A percentile compares a stretch with the other conserved stretches of the same genome.
Conservation (phyloP, 2,797 vertebrate species). For the Micropoecilia bifurca region DNA sequence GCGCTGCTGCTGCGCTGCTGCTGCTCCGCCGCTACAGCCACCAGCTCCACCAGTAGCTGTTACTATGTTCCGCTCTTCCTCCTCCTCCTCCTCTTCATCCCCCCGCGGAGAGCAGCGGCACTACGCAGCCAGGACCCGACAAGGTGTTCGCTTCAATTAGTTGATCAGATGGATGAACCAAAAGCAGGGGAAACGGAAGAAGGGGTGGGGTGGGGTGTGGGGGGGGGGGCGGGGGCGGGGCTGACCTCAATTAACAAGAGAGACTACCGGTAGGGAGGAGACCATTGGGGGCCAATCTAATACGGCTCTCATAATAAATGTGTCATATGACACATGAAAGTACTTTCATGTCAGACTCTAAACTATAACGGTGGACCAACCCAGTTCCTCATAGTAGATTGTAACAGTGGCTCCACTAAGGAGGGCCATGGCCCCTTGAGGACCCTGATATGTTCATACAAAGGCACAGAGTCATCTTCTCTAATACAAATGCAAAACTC, state of each 20-base stretch:
- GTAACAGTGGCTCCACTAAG: background rate
- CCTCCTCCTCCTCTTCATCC: background rate
- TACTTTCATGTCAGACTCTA: background rate
- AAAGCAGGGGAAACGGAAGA: background rate
- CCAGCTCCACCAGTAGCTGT: slow-evolving; percentile 2
- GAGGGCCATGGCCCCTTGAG: too few species aligned
- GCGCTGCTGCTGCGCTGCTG: too few species aligned
- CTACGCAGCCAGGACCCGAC: slow-evolving; percentile 17
- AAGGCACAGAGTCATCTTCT: too few species aligned
- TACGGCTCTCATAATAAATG: background rate
- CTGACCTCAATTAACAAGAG: background rate
- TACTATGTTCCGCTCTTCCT: background rate
- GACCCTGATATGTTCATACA: too few species aligned
- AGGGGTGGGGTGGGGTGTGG: too few species aligned
- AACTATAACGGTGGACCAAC: background rate
- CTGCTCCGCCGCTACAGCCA: background rate
- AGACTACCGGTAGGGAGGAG: slow-evolving; percentile 7
- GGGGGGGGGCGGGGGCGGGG: too few species aligned
- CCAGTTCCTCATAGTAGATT: background rate
- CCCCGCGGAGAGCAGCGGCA: slow-evolving; percentile 21
- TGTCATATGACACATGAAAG: background rate
- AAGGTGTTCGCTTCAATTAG: slow-evolving; percentile 12
- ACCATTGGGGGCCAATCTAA: background rate
- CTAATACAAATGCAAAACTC: too few species aligned
- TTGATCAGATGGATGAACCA: background rate